Evolutionary conservation across 2,888 invertebrate genomes (phyloP).

Genomic region (Formica aserva): DNA sequence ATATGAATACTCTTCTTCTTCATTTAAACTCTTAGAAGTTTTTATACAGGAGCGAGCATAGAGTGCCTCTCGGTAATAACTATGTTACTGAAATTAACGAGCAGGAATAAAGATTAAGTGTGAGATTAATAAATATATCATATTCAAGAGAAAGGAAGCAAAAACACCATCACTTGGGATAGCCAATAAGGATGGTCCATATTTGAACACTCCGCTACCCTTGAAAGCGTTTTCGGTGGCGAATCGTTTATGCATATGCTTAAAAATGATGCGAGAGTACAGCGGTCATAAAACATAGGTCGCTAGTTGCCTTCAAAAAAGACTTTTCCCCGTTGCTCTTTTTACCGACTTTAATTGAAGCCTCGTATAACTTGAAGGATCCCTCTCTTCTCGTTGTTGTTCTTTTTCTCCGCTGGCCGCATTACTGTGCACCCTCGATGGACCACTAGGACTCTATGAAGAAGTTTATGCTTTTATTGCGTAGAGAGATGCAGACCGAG

Average conservation of each 20-base stretch:
- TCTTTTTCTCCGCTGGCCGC: conserved; percentile 47
- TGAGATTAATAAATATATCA: conserved; percentile 38
- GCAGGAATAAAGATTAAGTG: conserved; percentile 43
- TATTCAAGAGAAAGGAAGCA: conserved; percentile 1
- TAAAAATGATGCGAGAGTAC: conserved; percentile 58
- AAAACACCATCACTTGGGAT: conserved; percentile 2
- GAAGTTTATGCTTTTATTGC: conserved; percentile 81
- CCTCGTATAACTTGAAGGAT: conserved; percentile 77
- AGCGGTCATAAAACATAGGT: conserved; percentile 71
- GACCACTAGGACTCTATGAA: conserved; percentile 71
- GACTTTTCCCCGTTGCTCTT: conserved; percentile 68
- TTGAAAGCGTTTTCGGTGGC: conserved; percentile 36
- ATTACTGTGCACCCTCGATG: conserved; percentile 70
- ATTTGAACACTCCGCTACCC: conserved; percentile 1
- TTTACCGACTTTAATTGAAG: conserved; percentile 81
- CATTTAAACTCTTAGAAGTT: conserved; percentile 40
- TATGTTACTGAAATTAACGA: conserved; percentile 49
- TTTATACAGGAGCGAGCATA: conserved; percentile 10
- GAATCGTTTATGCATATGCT: conserved; percentile 28
- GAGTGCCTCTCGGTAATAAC: conserved; percentile 41
- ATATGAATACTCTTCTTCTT: conserved; percentile 29
- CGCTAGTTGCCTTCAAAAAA: conserved; percentile 74
- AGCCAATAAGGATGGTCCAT: neutral
- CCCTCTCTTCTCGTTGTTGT: conserved; percentile 50
- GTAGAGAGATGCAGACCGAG: conserved; percentile 59